Conservation (phyloP, 2,113 vertebrate genomes). For the Sceloporus tristichus region DNA sequence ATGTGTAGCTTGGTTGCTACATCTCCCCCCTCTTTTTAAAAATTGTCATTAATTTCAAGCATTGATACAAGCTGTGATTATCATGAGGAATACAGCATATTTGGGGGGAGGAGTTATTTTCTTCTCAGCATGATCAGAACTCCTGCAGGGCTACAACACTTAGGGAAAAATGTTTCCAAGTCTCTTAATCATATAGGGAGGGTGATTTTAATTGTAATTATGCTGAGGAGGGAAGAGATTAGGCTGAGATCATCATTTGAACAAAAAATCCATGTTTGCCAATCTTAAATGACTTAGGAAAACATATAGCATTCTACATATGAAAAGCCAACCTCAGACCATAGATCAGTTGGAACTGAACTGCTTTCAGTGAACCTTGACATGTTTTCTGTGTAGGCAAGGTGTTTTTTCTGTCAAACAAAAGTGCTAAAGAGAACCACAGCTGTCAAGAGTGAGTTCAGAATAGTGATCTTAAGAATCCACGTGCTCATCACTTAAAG, state of each 20-base stretch:
- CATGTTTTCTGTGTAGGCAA: background rate
- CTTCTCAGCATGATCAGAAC: background rate
- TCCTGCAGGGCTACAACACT: background rate
- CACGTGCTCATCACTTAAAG: constrained; percentile 17
- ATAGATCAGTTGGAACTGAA: background rate
- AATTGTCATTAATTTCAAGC: too few relatives aligned
- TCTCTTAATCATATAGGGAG: background rate
- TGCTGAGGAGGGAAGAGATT: background rate
- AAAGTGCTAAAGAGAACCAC: background rate
- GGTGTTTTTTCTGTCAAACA: background rate
- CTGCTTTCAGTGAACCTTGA: background rate
- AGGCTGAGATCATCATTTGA: background rate
- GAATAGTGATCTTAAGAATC: constrained; percentile 15
- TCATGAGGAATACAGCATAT: background rate
- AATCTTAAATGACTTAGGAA: background rate
- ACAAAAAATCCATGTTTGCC: background rate
- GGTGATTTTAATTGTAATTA: background rate
- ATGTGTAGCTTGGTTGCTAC: too few relatives aligned
- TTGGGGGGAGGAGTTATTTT: background rate
- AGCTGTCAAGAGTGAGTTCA: background rate
- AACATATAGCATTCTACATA: background rate
- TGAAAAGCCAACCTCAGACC: background rate
- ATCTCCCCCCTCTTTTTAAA: too few relatives aligned
- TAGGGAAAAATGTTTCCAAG: background rate
- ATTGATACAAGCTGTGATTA: background rate